These are phyloP conservation scores for Semnopithecus entellus DNA, from an alignment of 2,113 vertebrate species.

Conservation along the genomic window DNA sequence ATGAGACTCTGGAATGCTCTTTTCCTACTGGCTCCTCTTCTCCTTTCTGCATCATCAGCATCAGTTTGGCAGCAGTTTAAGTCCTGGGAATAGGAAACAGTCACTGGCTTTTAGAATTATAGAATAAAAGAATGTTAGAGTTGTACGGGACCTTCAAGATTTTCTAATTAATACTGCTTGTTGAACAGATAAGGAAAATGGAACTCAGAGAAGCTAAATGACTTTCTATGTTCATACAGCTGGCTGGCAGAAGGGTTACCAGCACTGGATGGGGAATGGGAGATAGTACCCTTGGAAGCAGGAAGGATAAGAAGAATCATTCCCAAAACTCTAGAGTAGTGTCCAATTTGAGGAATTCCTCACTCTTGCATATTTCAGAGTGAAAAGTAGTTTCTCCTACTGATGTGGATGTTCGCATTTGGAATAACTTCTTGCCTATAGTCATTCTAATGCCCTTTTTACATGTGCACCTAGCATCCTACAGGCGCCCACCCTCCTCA, in stretches of 20 bases:
- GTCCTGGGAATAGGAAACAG: slow-evolving; percentile 28
- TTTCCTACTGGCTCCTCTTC: slow-evolving; percentile 38
- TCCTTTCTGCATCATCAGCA: slow-evolving; percentile 35
- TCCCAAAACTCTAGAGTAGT: not conserved
- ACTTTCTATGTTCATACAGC: not conserved
- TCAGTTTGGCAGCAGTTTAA: slow-evolving; percentile 54
- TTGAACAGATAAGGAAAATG: not conserved
- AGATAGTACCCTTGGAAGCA: not conserved
- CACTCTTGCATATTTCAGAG: not conserved
- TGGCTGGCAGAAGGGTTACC: not conserved
- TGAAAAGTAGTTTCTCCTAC: not conserved
- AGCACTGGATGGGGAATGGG: no score
- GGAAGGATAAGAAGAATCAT: not conserved
- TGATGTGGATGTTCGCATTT: not conserved
- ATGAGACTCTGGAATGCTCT: slow-evolving; percentile 48
- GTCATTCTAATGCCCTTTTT: not conserved
- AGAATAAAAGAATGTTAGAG: slow-evolving; percentile 20
- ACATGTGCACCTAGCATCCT: not conserved
- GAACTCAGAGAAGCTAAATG: not conserved
- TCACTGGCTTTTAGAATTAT: slow-evolving; percentile 35
- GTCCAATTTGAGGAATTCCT: not conserved
- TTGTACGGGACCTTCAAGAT: slow-evolving; percentile 10
- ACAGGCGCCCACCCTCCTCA: not conserved
- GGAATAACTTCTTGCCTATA: not conserved
- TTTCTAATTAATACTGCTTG: not conserved